Evolutionary conservation across 2,888 invertebrate genomes (phyloP).

Genomic region (Drosophila infuscata): DNA sequence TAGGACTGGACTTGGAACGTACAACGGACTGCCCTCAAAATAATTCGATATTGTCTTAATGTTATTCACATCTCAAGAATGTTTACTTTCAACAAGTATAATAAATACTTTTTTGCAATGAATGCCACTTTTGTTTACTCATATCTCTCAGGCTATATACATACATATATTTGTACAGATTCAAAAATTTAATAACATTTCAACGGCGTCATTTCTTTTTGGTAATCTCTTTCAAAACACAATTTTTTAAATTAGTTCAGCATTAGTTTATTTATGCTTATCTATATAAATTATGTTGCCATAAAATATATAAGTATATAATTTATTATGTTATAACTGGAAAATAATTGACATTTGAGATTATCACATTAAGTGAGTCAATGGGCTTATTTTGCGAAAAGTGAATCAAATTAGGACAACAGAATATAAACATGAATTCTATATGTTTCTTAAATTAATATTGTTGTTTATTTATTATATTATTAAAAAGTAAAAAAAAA

Average conservation of each 20-base stretch:
- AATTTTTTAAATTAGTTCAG: background rate
- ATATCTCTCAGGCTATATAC: background rate
- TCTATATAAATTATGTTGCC: background rate
- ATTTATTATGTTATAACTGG: background rate
- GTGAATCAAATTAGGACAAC: background rate
- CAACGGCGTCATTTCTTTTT: background rate
- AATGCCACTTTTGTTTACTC: background rate
- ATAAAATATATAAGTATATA: background rate
- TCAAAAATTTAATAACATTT: background rate
- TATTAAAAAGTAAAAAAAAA: background rate
- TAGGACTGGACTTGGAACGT: conserved; percentile 31
- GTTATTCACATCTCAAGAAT: conserved; percentile 19
- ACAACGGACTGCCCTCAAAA: conserved; percentile 36
- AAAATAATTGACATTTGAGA: background rate
- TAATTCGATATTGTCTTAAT: conserved; percentile 38
- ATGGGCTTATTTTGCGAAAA: background rate
- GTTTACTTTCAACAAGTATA: conserved; percentile 22
- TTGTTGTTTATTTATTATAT: too few species aligned
- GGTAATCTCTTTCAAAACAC: background rate
- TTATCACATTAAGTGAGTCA: background rate
- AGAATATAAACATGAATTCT: background rate
- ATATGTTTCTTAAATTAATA: background rate
- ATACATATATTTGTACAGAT: background rate
- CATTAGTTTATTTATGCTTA: background rate
- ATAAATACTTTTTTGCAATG: conserved; percentile 54